A percentile compares a stretch with the other conserved stretches of the same genome.
Evolutionary conservation across 2,113 vertebrate species (phyloP).

Genomic region (Sphyrna mokarran): DNA sequence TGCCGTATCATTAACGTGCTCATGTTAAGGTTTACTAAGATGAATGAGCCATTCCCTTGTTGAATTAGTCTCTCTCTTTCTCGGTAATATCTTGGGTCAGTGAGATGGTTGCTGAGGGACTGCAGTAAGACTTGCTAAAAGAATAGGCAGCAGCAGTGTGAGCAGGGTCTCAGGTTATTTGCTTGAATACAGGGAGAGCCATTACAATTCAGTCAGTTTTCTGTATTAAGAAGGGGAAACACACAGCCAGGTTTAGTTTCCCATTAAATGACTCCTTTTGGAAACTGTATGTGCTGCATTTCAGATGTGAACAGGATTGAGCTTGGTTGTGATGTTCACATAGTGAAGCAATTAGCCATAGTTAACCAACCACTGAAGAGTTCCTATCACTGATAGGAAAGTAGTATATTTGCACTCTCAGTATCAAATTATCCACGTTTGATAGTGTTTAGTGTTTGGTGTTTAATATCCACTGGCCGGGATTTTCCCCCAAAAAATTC

Average conservation of each 20-base stretch:
- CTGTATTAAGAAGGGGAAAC: neutral
- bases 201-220: neutral
- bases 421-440: neutral
- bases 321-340: neutral
- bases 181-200: neutral
- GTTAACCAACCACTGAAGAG: neutral
- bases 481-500: too few species aligned
- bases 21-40: neutral
- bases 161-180: neutral
- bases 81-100: neutral
- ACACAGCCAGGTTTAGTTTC: neutral
- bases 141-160: neutral
- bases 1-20: neutral
- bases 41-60: neutral
- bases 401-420: neutral
- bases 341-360: neutral
- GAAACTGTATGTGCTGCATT: neutral
- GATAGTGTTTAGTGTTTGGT: neutral
- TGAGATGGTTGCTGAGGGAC: neutral
- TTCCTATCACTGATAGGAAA: neutral
- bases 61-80: neutral
- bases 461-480: neutral
- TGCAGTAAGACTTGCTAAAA: neutral
- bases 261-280: neutral
- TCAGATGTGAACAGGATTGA: neutral